A percentile compares a stretch with the other conserved stretches of the same genome.
Conservation (phyloP, 2,113 vertebrate species). For the Smithornis capensis region DNA sequence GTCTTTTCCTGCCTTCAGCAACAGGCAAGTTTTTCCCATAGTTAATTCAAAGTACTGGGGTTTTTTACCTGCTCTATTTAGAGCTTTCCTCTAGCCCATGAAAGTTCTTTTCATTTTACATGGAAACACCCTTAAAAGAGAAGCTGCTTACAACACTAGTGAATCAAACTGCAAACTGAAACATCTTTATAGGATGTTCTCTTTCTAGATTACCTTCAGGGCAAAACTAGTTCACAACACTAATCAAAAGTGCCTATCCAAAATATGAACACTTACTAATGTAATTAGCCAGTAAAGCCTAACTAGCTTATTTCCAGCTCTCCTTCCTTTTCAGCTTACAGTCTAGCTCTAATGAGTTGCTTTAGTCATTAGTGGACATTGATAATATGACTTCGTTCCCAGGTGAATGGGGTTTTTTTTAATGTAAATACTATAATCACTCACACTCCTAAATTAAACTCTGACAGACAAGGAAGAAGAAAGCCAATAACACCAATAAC, state of each 20-base stretch:
- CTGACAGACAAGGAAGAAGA: neutral
- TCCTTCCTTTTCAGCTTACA: neutral
- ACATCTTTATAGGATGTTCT: neutral
- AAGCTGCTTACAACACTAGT: neutral
- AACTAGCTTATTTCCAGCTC: neutral
- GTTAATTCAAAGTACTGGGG: neutral
- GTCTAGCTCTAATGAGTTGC: neutral
- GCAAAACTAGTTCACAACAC: neutral
- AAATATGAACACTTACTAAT: neutral
- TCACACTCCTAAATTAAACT: neutral
- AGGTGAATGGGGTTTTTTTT: neutral
- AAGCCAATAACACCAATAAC: neutral
- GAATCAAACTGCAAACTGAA: neutral
- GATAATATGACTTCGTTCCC: neutral
- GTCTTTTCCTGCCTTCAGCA: neutral
- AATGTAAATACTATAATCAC: neutral
- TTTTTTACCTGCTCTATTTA: neutral
- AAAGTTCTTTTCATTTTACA: neutral
- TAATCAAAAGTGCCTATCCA: neutral
- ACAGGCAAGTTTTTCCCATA: neutral
- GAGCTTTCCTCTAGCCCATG: neutral
- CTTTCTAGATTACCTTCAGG: neutral
- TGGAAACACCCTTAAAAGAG: neutral
- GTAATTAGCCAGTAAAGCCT: neutral
- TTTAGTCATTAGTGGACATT: neutral